Base-by-base conservation (phyloP, 35 echinoderm and acorn worm genomes). In the Holothuria glaberrima region DNA sequence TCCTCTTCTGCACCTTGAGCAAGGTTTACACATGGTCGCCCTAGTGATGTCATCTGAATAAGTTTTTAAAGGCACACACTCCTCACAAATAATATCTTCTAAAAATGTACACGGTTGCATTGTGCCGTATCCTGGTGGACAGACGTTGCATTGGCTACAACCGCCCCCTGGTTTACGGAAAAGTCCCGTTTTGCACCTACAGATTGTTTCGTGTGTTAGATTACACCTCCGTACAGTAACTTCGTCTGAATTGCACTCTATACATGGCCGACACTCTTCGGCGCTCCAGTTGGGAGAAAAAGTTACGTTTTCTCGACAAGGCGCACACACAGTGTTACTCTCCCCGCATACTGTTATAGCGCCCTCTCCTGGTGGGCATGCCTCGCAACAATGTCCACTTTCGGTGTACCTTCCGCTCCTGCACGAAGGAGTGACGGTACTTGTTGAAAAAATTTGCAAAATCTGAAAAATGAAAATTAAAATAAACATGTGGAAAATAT, bases 61-160 rank as follows among this genome's bases (percentile, higher is more conserved):
- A 27, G 97, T 99, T 38, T 87, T 82, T 52, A 93, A 82, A 17
- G 58, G 85, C 4, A 87, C 75, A 66, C 97, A 99, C 22, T 18
- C 17, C 19, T 90, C 68, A 70, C 97, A 95, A 45, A 29, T 34
- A 14, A 93, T 86, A 63, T 95, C 91, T 29, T 91, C 87, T 6
- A 58, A 32, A 24, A 91, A 63, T 1, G 88, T 80, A 89, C 97
- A 99, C 19, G 73, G 68, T 17, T 90, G 81, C 10, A 86, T 66
- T 4, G 90, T 91, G 24, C 97, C 97, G 50, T 83, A 99, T 19
- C 97, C 97, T 27, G 91, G 89, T 12, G 91, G 91, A 56, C 97
- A 99, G 1, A 94, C 88, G 30, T 89, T 90, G 33, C 97, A 99
- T 82, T 99, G 97, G 32, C 97, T 93, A 46, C 93, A 99, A 21